These are phyloP conservation scores for Dendroctonus ponderosae DNA, from an alignment of 1,140 invertebrate genomes.

Conservation along the genomic window DNA sequence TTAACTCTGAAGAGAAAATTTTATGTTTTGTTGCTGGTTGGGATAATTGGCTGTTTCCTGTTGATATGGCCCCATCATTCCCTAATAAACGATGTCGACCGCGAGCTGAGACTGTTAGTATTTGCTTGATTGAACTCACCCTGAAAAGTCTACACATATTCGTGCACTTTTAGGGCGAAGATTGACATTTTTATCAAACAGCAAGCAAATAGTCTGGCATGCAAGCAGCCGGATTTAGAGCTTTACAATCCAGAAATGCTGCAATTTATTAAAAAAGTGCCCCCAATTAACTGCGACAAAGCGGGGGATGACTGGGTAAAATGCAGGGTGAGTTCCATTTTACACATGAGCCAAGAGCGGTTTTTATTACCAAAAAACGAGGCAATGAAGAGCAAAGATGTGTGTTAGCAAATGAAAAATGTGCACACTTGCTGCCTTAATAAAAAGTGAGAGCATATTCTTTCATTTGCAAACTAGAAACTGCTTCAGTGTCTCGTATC, in stretches of 20 bases:
- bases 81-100: constrained; percentile 34
- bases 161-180: constrained; percentile 35
- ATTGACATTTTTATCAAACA: constrained; percentile 34
- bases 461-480: background rate
- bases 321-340: constrained; percentile 48
- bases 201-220: constrained; percentile 46
- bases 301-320: constrained; percentile 60
- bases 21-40: constrained; percentile 10
- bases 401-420: background rate
- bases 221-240: constrained; percentile 64
- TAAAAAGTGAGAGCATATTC: background rate
- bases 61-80: constrained; percentile 24
- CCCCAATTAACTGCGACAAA: constrained; percentile 59
- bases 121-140: background rate
- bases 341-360: background rate
- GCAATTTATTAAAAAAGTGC: constrained; percentile 62
- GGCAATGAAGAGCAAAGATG: background rate
- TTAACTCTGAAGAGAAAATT: constrained; percentile 14
- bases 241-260: constrained; percentile 67
- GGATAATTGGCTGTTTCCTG: constrained; percentile 3
- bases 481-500: no score
- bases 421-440: background rate
- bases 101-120: constrained; percentile 26
- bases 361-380: background rate
- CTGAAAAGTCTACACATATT: constrained; percentile 5